Percentiles rank a stretch among this genome's conserved stretches.
These are phyloP conservation scores for Leptoteleia sp. DNA, from an alignment of 1,140 invertebrate species.

Conservation along the genomic window DNA sequence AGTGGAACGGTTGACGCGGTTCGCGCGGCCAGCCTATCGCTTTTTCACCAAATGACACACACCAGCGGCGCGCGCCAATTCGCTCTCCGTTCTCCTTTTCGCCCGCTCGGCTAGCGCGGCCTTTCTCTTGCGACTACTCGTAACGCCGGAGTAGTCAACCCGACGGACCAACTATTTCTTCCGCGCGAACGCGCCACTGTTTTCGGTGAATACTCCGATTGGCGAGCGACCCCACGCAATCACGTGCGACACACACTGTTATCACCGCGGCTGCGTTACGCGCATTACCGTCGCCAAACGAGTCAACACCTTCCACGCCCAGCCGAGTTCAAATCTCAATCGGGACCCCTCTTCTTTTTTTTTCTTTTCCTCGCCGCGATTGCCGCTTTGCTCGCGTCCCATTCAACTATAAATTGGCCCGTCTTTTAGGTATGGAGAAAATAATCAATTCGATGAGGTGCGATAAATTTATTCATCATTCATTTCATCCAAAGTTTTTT, in stretches of 20 bases:
- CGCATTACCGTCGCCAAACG: too few species aligned
- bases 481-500: too few species aligned
- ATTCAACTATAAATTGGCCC: too few species aligned
- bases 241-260: slow-evolving; percentile 16
- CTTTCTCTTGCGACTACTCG: slow-evolving; percentile 64
- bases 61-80: slow-evolving; percentile 63
- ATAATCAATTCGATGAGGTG: too few species aligned
- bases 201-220: slow-evolving; percentile 53
- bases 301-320: too few species aligned
- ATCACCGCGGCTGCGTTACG: not conserved
- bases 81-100: slow-evolving; percentile 66
- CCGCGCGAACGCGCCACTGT: slow-evolving; percentile 55
- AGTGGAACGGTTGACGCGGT: slow-evolving; percentile 9
- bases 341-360: too few species aligned
- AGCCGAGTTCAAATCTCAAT: not conserved
- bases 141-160: slow-evolving; percentile 55
- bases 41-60: slow-evolving; percentile 52
- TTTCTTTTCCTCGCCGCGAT: too few species aligned
- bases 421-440: too few species aligned
- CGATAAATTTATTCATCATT: too few species aligned
- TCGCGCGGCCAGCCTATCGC: not conserved
- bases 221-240: slow-evolving; percentile 39
- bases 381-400: too few species aligned
- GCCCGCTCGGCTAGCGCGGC: slow-evolving; percentile 49
- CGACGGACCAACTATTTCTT: slow-evolving; percentile 62